Base-by-base conservation (phyloP, 2,797 vertebrate genomes). In the Onychomys arenicola region DNA sequence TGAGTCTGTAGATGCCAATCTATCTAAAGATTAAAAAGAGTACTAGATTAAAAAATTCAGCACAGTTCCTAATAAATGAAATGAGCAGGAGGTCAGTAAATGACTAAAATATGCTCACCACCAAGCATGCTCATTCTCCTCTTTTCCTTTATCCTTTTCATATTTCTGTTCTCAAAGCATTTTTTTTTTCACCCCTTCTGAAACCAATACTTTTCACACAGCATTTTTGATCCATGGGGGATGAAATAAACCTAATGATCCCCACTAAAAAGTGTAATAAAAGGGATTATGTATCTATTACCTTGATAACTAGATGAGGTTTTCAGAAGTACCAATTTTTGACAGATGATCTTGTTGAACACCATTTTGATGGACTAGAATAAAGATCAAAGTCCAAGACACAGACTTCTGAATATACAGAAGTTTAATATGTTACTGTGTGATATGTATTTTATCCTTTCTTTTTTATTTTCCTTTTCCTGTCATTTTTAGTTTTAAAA, bases 21-120 rank as follows among this genome's bases (percentile, higher is more conserved):
- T 93, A 8, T 73, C 49, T 96, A 90, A 94, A 46, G 16, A 89
- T 69, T 90, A 71, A 93, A 91, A 84, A 19, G 27, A 65, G 9
- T 5, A 73, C 52, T 75, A 55, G 43, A 46, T 87, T 49, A 57
- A 84, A 91, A 10, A 34, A 81, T 88, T 83, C 67, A 83, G 10
- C 16, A 67, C 2, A 90, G 16, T 91, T 85, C 27, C 46, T 65
- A 43, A 6, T 16, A 87, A 67, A 1, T 23, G 49, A 90, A 86
- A 52, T 61, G 78, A 25, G 21, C 21, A 49, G 14, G 90, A 76
- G 83, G 9, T 86, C 57, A 91, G 25, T 77, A 83, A 82, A 13
- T 73, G 17, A 93, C 82, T 90, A 88, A 61, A 75, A 29, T 67
- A 77, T 90, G 12, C 59, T 49, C 40, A 10, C 52, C 6, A 32